A percentile compares a stretch with the other conserved stretches of the same genome.
phyloP scores from a whole-genome alignment of 2,113 vertebrate genomes.

The Macquaria australasica region DNA sequence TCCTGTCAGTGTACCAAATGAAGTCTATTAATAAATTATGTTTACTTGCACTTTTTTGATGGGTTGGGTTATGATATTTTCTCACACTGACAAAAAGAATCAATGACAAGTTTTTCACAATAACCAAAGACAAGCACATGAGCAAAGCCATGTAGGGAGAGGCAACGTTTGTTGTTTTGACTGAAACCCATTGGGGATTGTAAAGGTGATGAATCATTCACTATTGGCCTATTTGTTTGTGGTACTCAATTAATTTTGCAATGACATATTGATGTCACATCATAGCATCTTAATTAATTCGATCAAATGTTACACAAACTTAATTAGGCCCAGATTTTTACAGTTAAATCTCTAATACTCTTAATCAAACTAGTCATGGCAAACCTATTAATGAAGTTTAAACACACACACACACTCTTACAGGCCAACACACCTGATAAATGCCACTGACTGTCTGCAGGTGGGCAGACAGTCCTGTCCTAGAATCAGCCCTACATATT shows the following conservation, averaged over 20 bases:
- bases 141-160: background rate
- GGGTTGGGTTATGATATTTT: background rate
- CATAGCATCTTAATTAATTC: background rate
- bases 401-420: background rate
- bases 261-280: background rate
- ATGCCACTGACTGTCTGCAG: background rate
- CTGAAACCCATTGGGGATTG: background rate
- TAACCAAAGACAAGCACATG: background rate
- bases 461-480: background rate
- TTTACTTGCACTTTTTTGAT: background rate
- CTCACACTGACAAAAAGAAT: background rate
- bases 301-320: background rate
- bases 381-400: background rate
- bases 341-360: background rate
- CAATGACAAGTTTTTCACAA: background rate
- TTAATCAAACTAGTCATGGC: background rate
- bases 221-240: conserved; percentile 5
- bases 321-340: background rate
- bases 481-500: background rate
- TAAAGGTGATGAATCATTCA: background rate
- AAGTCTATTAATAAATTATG: background rate
- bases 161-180: background rate
- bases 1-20: background rate
- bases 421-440: background rate
- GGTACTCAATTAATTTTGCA: background rate